Conservation (phyloP, 2,888 invertebrate species). For the Taphrorychus bicolor region DNA sequence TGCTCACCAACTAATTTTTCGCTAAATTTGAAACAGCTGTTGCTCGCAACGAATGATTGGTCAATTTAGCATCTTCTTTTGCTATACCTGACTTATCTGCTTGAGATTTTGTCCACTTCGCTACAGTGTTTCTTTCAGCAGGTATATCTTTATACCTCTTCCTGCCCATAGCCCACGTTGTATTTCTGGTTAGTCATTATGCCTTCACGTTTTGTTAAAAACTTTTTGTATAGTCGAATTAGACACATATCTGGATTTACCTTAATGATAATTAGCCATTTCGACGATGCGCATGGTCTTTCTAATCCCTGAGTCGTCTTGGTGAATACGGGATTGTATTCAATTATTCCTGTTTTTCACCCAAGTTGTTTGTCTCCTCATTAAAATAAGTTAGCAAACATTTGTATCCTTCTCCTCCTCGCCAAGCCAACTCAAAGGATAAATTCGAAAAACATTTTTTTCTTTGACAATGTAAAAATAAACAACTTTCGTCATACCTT, state of each 20-base stretch:
- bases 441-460: not conserved
- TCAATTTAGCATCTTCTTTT: slow-evolving; percentile 5
- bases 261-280: not conserved
- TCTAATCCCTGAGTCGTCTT: not conserved
- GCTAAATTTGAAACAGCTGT: no score
- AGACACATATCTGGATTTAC: not conserved
- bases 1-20: not conserved
- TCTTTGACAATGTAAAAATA: no score
- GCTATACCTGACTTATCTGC: not conserved
- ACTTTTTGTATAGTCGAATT: not conserved
- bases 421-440: not conserved
- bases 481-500: no score
- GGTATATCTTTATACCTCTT: no score
- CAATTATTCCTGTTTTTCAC: not conserved
- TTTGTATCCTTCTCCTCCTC: not conserved
- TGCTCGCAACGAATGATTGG: no score
- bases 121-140: not conserved
- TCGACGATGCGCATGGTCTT: not conserved
- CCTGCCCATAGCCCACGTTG: no score
- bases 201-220: no score
- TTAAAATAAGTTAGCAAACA: not conserved
- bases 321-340: not conserved
- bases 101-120: not conserved
- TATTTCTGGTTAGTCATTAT: no score
- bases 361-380: not conserved